phyloP scores from a whole-genome alignment of 2,113 vertebrate species.

The Micronycteris hirsuta region DNA sequence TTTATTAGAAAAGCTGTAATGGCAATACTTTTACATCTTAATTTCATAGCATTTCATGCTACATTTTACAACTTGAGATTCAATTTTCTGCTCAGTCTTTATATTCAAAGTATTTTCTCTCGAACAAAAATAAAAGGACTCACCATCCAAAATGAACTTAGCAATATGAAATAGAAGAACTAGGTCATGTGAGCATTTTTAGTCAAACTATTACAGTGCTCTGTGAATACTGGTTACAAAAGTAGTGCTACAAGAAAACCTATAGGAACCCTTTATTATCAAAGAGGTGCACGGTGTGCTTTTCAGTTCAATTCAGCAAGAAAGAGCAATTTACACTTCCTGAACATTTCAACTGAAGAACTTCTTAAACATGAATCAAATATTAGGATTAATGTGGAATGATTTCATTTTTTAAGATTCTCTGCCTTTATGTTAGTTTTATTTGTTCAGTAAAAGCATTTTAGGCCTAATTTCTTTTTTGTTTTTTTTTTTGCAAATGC shows the following conservation, averaged over 20 bases:
- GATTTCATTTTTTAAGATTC: neutral
- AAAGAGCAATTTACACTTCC: neutral
- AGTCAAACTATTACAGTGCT: neutral
- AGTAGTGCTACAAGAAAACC: neutral
- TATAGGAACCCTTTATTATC: neutral
- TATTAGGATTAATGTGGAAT: neutral
- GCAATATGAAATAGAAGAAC: neutral
- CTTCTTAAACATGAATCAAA: neutral
- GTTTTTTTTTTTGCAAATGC: slow-evolving; percentile 30
- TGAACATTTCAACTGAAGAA: neutral
- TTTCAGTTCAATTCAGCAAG: neutral
- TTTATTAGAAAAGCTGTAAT: neutral
- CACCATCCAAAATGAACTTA: neutral
- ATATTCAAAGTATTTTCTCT: neutral
- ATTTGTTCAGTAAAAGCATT: neutral
- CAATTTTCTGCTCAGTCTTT: neutral
- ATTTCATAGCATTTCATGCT: slow-evolving; percentile 33
- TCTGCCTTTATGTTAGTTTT: neutral
- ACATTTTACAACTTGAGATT: slow-evolving; percentile 15
- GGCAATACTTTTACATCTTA: neutral
- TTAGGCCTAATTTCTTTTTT: neutral
- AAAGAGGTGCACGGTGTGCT: neutral
- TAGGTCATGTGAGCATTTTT: neutral
- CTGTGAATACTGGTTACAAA: neutral
- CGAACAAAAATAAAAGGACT: neutral